phyloP scores from a whole-genome alignment of 2,113 vertebrate species.

The Campylomormyrus tamandua region DNA sequence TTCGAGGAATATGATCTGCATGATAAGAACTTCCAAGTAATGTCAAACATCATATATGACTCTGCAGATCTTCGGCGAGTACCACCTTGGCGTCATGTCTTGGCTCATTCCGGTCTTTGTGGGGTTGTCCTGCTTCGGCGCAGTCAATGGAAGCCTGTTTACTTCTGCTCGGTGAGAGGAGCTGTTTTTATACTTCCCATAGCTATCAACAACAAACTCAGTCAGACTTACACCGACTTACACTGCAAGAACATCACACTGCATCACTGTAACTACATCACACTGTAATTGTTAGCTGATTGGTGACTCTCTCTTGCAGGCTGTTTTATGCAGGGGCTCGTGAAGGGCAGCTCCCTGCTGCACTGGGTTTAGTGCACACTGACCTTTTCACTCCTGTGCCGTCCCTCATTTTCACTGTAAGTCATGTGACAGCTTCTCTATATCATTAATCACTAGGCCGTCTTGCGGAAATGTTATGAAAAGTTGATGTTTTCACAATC shows the following conservation, averaged over 20 bases:
- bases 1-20: background rate
- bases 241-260: background rate
- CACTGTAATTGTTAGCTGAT: background rate
- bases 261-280: background rate
- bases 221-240: background rate
- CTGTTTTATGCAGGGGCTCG: slow-evolving; percentile 62
- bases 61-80: slow-evolving; percentile 55
- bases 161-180: slow-evolving; percentile 54
- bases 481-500: background rate
- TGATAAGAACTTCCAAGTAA: background rate
- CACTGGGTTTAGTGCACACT: slow-evolving; percentile 59
- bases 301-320: slow-evolving; percentile 34
- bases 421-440: slow-evolving; percentile 11
- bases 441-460: background rate
- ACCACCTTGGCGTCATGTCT: slow-evolving; percentile 57
- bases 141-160: slow-evolving; percentile 61
- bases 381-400: slow-evolving; percentile 62
- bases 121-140: slow-evolving; percentile 60
- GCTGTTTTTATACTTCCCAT: background rate
- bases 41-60: background rate
- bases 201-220: background rate
- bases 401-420: slow-evolving; percentile 63
- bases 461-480: background rate
- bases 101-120: slow-evolving; percentile 62
- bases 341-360: slow-evolving; percentile 59